Conservation (phyloP, 2,113 vertebrate genomes). For the Oxyura jamaicensis region DNA sequence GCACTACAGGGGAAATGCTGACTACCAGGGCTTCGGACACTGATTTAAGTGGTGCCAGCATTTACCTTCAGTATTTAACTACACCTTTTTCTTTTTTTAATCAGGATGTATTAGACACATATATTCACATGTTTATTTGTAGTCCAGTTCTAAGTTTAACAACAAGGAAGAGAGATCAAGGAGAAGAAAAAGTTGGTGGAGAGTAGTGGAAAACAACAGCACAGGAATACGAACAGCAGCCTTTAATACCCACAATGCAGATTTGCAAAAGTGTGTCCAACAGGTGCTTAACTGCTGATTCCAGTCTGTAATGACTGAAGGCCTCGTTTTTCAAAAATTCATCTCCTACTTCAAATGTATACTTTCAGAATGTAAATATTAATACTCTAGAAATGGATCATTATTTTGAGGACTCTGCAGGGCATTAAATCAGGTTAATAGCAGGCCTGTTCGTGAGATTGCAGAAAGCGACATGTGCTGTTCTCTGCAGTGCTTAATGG, state of each 20-base stretch:
- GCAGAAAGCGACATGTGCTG: constrained; percentile 62
- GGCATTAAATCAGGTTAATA: constrained; percentile 69
- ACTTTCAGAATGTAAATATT: constrained; percentile 51
- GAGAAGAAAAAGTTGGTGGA: not conserved
- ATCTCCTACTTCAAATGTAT: constrained; percentile 11
- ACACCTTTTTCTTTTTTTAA: not conserved
- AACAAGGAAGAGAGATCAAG: not conserved
- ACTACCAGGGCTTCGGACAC: not conserved
- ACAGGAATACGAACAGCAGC: not conserved
- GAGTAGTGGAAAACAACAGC: not conserved
- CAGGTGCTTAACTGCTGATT: not conserved
- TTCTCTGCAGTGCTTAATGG: constrained; percentile 67
- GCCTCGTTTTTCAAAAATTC: not conserved
- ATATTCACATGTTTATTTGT: not conserved
- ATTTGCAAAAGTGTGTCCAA: not conserved
- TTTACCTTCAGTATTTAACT: not conserved
- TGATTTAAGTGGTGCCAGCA: constrained; percentile 5
- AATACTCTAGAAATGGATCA: constrained; percentile 41
- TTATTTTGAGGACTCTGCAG: constrained; percentile 46
- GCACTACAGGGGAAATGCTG: not conserved
- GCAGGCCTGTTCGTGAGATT: constrained; percentile 44
- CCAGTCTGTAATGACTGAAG: not conserved
- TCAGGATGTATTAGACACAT: not conserved
- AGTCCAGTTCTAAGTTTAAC: not conserved
- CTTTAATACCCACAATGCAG: not conserved